phyloP scores from a whole-genome alignment of 2,113 vertebrate genomes.

The Empidonax alnorum region DNA sequence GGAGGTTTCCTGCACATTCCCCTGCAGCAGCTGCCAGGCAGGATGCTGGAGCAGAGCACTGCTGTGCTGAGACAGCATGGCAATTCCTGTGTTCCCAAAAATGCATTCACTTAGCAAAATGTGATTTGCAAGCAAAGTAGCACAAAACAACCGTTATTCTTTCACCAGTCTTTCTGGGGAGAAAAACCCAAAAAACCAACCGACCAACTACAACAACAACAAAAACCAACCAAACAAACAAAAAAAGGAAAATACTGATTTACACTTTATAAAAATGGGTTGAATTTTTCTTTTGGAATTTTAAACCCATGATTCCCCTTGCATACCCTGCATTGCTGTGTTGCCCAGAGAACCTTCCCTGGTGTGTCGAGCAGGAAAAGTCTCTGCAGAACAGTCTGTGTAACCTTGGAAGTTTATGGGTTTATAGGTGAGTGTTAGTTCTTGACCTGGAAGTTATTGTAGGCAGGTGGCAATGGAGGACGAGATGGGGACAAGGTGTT shows the following conservation, averaged over 20 bases:
- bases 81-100: slow-evolving; percentile 35
- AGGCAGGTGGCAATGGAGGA: not conserved
- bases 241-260: not conserved
- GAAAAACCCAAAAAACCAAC: not conserved
- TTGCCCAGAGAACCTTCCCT: not conserved
- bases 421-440: not conserved
- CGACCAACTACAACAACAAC: too few relatives aligned
- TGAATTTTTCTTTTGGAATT: not conserved
- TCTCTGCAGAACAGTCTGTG: not conserved
- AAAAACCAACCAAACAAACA: accelerated
- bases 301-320: not conserved
- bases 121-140: slow-evolving; percentile 36
- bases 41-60: slow-evolving; percentile 35
- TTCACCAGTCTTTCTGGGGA: not conserved
- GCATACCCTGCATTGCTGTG: not conserved
- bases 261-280: not conserved
- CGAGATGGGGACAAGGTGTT: not conserved
- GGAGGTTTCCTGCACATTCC: slow-evolving; percentile 41
- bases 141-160: not conserved
- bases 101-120: slow-evolving; percentile 32
- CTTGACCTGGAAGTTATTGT: not conserved
- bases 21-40: slow-evolving; percentile 39
- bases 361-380: not conserved
- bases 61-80: slow-evolving; percentile 49
- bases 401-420: not conserved